A percentile compares a stretch with the other conserved stretches of the same genome.
Conservation (phyloP, 2,113 vertebrate genomes). For the Megaceryle torquata region DNA sequence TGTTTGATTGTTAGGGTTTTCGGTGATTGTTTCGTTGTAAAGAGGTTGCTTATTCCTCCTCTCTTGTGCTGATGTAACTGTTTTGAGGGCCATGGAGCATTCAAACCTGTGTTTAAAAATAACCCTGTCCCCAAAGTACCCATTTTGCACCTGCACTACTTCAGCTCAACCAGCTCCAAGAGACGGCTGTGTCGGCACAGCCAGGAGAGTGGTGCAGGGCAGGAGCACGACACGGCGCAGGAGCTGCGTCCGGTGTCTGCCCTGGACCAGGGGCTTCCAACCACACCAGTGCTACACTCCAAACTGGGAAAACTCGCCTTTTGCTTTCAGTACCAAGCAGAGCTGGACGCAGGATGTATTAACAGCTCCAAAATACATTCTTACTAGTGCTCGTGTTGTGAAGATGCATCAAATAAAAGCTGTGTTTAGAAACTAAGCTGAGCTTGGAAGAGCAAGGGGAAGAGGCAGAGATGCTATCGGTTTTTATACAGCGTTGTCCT, state of each 20-base stretch:
- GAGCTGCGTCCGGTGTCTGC: background rate
- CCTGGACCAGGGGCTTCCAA: background rate
- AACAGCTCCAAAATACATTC: background rate
- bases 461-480: background rate
- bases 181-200: background rate
- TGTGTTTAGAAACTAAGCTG: background rate
- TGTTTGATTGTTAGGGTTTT: background rate
- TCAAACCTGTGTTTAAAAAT: background rate
- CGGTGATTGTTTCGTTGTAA: background rate
- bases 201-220: background rate
- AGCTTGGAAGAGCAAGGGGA: background rate
- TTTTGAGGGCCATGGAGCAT: fast-evolving
- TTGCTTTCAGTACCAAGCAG: background rate
- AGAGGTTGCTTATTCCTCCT: background rate
- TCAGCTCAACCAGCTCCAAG: background rate
- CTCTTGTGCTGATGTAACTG: background rate
- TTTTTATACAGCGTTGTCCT: fast-evolving
- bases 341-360: background rate
- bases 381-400: too few species aligned
- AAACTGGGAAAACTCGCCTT: background rate
- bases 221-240: background rate
- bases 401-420: background rate
- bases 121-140: background rate
- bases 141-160: background rate
- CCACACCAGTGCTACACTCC: fast-evolving